These are phyloP conservation scores for Zophobas morio DNA, from an alignment of 1,140 invertebrate species.

Conservation along the genomic window DNA sequence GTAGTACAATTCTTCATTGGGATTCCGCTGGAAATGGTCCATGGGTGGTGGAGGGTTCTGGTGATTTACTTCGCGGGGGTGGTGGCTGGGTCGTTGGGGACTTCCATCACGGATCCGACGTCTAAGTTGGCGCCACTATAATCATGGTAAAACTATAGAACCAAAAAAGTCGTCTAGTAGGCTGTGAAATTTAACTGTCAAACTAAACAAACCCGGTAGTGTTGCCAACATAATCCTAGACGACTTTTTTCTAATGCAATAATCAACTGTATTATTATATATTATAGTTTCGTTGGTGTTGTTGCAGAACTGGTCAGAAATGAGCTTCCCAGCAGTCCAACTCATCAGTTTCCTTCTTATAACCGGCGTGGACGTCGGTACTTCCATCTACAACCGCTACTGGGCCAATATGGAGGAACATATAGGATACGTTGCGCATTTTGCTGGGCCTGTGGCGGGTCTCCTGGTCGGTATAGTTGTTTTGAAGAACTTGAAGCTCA, in stretches of 20 bases:
- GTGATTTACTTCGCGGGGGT: constrained; percentile 88
- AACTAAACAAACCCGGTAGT: too few species aligned
- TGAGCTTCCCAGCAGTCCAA: constrained; percentile 89
- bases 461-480: constrained; percentile 93
- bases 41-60: constrained; percentile 92
- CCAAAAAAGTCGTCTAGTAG: too few species aligned
- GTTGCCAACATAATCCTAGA: background rate
- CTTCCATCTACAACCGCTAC: constrained; percentile 87
- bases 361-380: constrained; percentile 77
- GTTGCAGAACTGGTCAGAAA: constrained; percentile 91
- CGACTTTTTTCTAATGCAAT: background rate
- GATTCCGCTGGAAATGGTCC: constrained; percentile 95
- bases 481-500: constrained; percentile 89
- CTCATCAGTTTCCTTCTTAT: constrained; percentile 84
- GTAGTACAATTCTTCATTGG: constrained; percentile 94
- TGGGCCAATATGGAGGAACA: constrained; percentile 75
- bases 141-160: constrained; percentile 79
- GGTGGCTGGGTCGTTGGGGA: constrained; percentile 87
- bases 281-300: background rate
- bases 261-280: too few species aligned
- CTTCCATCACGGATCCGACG: constrained; percentile 90
- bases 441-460: constrained; percentile 86
- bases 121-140: constrained; percentile 92
- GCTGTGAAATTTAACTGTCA: too few species aligned
- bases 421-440: constrained; percentile 91